Conservation (phyloP, 2,888 invertebrate genomes). For the Chloroclysta siterata region DNA sequence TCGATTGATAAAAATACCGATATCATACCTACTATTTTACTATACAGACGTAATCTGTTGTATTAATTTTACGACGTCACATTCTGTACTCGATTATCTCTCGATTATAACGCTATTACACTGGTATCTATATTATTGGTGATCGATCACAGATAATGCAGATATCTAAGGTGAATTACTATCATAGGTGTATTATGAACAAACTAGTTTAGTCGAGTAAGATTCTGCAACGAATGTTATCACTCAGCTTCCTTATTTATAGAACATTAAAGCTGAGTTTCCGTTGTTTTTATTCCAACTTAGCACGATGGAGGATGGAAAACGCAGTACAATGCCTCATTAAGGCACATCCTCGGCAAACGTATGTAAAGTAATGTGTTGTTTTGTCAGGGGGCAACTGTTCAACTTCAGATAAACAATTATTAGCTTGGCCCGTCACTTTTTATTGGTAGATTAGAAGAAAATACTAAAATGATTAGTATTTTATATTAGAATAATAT, state of each 20-base stretch:
- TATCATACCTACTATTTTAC: not conserved
- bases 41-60: not conserved
- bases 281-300: not conserved
- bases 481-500: no score
- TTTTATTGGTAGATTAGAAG: no score
- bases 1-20: not conserved
- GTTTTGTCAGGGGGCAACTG: no score
- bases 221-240: not conserved
- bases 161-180: conserved; percentile 8
- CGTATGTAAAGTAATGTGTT: no score
- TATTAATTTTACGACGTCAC: conserved; percentile 2
- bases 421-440: no score
- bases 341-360: no score
- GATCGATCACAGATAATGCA: conserved; percentile 35
- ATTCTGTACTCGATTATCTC: conserved; percentile 19
- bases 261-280: not conserved
- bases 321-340: no score
- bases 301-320: not conserved
- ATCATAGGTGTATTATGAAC: conserved; percentile 4
- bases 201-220: conserved; percentile 3
- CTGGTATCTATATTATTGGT: conserved; percentile 27
- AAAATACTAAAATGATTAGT: no score
- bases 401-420: no score
- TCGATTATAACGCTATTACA: conserved; percentile 40
- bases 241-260: not conserved